Evolutionary conservation across 2,888 invertebrate species (phyloP).

Genomic region (Limenitis camilla): DNA sequence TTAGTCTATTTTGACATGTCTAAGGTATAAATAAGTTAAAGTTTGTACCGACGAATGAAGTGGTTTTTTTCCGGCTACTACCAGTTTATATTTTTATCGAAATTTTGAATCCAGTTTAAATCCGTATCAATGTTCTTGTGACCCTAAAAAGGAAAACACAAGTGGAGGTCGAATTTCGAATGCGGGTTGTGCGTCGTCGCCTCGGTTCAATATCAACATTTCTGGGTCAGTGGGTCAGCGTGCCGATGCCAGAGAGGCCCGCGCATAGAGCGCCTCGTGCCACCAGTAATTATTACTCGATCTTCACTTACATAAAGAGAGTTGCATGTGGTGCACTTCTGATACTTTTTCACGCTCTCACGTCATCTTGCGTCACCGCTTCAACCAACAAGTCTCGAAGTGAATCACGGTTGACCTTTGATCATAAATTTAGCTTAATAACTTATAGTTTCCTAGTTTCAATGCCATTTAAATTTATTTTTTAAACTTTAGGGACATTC

Average conservation of each 20-base stretch:
- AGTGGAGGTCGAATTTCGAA: constrained; percentile 67
- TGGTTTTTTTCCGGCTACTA: no score
- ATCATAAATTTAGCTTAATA: constrained; percentile 22
- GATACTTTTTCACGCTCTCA: constrained; percentile 14
- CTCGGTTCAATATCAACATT: constrained; percentile 71
- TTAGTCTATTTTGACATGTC: no score
- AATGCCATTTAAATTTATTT: constrained; percentile 21
- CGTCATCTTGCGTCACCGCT: constrained; percentile 22
- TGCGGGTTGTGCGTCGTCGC: constrained; percentile 61
- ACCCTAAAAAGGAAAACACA: constrained; percentile 49
- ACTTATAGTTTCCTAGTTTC: constrained; percentile 20
- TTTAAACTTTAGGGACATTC: background rate
- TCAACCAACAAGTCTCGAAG: constrained; percentile 8
- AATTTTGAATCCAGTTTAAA: background rate
- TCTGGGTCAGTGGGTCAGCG: constrained; percentile 72
- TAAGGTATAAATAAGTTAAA: no score
- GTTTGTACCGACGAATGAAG: no score
- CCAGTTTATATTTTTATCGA: background rate
- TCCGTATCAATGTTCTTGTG: constrained; percentile 15
- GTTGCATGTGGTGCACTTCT: constrained; percentile 23
- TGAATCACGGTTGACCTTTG: constrained; percentile 38
- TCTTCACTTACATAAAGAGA: constrained; percentile 46
- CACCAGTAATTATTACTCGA: constrained; percentile 40
- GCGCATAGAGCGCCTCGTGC: constrained; percentile 39
- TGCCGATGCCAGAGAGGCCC: constrained; percentile 56